Conservation (phyloP, 1,140 invertebrate genomes). For the Lerema accius region DNA sequence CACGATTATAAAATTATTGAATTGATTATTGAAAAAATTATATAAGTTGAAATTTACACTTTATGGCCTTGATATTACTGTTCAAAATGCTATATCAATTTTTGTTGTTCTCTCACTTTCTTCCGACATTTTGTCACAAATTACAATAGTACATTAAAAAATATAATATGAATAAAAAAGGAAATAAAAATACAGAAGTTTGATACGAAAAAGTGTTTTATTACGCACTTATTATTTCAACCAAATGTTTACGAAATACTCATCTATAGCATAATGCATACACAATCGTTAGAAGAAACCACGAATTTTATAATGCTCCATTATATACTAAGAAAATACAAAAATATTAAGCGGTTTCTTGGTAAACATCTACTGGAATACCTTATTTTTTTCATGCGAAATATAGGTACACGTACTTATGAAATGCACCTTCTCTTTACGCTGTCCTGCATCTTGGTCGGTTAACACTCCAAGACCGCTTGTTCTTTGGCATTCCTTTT, state of each 20-base stretch:
- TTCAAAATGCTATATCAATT: too few species aligned
- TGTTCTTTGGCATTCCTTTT: slow-evolving; percentile 47
- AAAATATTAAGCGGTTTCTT: slow-evolving; percentile 80
- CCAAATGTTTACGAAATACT: slow-evolving; percentile 79
- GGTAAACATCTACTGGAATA: slow-evolving; percentile 63
- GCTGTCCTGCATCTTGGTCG: slow-evolving; percentile 51
- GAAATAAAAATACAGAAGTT: slow-evolving; percentile 53
- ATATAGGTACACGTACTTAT: slow-evolving; percentile 54
- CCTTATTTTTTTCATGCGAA: slow-evolving; percentile 54
- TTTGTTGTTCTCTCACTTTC: too few species aligned
- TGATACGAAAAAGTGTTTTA: slow-evolving; percentile 81
- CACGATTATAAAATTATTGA: too few species aligned
- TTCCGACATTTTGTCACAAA: too few species aligned
- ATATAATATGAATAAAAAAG: background rate
- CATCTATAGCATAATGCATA: slow-evolving; percentile 81
- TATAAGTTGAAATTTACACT: too few species aligned
- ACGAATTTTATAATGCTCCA: slow-evolving; percentile 72
- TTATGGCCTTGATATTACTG: too few species aligned
- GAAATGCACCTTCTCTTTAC: slow-evolving; percentile 46
- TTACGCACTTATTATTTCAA: slow-evolving; percentile 83
- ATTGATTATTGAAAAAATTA: too few species aligned
- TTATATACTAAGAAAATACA: slow-evolving; percentile 81
- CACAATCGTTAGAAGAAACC: slow-evolving; percentile 77
- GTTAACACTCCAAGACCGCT: slow-evolving; percentile 70
- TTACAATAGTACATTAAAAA: too few species aligned